Evolutionary conservation across 2,888 invertebrate genomes (phyloP), one percentile per base, ranked within the genome.

Genomic region (Sminthurides aquaticus): DNA sequence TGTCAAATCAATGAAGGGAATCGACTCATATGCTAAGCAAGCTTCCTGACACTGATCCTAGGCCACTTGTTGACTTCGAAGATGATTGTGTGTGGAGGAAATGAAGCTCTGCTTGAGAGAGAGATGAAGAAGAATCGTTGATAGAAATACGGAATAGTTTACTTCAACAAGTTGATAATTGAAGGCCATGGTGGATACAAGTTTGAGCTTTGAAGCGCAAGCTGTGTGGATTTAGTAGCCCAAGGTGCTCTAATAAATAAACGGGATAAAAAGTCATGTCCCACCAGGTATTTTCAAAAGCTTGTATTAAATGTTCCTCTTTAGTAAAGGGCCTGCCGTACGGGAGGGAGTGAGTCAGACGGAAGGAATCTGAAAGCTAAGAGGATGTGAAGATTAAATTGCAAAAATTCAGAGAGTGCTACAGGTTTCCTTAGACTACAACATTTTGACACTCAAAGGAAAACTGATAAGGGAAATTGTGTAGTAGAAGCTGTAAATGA

Each of bases 231-330:
- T 43, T 43, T 18, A 22, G 52, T 52, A 52, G 52, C 52, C 52
- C 11, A 22, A 52, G 52, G 52, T 52, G 52, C 52, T 22, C 52
- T 52, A 8, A 52, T 52, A 52, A 52, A 52, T 52, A 52, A 5
- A 52, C 52, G 20, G 8, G 43, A 34, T 34, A 15, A 34, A 34
- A 11, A 34, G 15, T 34, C 8, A 34, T 34, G 43, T 5, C 43
- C 43, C 43, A 5, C 15, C 8, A 5, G 15, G 43, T 34, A 34
- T 5, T 15, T 34, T 34, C 43, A 34, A 15, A 34, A 34, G 15
- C 8, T 5, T 11, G 15, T 34, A 34, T 34, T 34, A 34, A 34
- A 34, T 34, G 5, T 15, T 15, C 5, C 43, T 11, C 5, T 11
- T 34, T 34, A 34, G 5, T 34, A 34, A 5, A 34, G n/a, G n/a